These are phyloP conservation scores for Cyrtonyx montezumae DNA, from an alignment of 2,113 vertebrate species.

Conservation along the genomic window DNA sequence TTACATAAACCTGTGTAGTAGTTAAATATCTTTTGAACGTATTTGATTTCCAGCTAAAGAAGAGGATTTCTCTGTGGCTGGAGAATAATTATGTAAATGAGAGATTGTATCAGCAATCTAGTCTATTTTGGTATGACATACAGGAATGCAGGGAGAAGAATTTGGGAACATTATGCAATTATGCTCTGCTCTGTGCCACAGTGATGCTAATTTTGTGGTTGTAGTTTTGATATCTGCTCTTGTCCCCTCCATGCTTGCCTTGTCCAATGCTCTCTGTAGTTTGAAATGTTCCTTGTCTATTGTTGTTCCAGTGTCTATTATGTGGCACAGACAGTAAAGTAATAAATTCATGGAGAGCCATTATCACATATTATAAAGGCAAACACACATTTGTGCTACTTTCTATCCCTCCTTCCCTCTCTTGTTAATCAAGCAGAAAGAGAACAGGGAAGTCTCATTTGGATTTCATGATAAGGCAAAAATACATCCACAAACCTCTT, in stretches of 20 bases:
- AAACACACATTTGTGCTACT: no score
- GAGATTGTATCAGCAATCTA: not conserved
- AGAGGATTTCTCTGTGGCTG: not conserved
- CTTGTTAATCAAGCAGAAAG: no score
- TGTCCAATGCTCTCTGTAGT: not conserved
- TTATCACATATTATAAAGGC: no score
- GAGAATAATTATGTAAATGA: not conserved
- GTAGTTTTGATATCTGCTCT: not conserved
- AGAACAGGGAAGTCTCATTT: no score
- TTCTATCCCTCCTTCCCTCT: no score
- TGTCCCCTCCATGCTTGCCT: not conserved
- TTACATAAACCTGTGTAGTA: not conserved
- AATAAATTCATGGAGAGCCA: no score
- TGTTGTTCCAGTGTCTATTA: not conserved
- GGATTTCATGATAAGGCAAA: no score
- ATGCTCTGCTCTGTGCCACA: accelerated
- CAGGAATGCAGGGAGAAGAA: not conserved
- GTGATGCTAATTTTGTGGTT: not conserved
- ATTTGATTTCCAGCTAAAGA: not conserved
- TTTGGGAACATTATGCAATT: not conserved
- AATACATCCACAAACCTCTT: no score
- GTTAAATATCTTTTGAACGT: not conserved
- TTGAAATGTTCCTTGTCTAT: not conserved
- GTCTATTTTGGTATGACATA: not conserved
- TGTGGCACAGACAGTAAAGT: no score